Base-by-base conservation (phyloP, 2,113 vertebrate species). In the Abramis brama region DNA sequence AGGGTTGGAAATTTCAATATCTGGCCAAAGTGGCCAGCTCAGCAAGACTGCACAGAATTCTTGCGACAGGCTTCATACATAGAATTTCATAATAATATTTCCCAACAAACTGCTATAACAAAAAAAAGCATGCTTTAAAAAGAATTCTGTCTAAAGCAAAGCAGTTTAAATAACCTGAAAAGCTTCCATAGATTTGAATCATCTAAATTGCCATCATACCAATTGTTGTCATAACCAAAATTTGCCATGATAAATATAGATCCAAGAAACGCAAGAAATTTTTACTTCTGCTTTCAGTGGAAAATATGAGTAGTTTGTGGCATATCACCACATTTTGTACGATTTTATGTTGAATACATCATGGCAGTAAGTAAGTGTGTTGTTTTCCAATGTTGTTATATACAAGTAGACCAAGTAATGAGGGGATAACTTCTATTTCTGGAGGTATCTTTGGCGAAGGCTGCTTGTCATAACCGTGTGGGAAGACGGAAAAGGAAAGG, bases 1-100 rank as follows among this genome's bases (percentile, higher is more conserved):
- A 86, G 8, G 83, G 6, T 57, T 89, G 88, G 87, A 91, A 91
- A 92, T 87, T 82, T 83, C 43, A 75, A 81, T 85, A 79, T 83
- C 86, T 45, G 43, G 21, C 79, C 71, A 82, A 82, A 50, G 86
- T 78, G 88, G 84, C 77, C 75, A 82, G 77, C 87, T 83, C 15
- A 66, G 62, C 83, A 82, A 82, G 19, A 25, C 81, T 84, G 36
- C 3, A 8, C 17, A 10, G n/a, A 7, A 64, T 80, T 64, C 23
- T 64, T 71, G 64, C 71, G 25, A 87, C 75, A 89, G 33, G 50
- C 39, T 79, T 15, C 30, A 30, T 55, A 23, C 30, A 30, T 55
- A 23, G 19, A 21, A 23, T 27, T 60, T 43, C 47, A 50, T 60
- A 13, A 74, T n/a, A 27, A 77, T 82, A 62, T 73, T 33, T 17